phyloP scores from a whole-genome alignment of 2,113 vertebrate genomes.

The Suricata suricatta region DNA sequence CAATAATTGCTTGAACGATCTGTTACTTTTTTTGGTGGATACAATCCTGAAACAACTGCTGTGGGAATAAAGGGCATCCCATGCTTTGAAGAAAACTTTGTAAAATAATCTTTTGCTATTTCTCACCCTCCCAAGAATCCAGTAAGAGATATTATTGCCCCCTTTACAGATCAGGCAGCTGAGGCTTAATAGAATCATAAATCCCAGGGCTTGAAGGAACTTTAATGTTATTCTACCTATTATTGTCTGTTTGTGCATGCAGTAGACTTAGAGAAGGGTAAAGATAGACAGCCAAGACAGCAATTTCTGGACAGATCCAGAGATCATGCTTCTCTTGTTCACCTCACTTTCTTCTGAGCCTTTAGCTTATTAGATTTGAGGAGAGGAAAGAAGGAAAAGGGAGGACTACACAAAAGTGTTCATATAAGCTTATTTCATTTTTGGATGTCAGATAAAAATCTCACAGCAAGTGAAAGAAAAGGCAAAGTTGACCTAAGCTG shows the following conservation, averaged over 20 bases:
- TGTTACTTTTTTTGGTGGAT: background rate
- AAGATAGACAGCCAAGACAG: background rate
- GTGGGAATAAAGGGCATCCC: background rate
- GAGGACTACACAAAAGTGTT: background rate
- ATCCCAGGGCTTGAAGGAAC: background rate
- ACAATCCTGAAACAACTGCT: background rate
- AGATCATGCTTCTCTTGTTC: background rate
- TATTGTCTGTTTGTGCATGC: background rate
- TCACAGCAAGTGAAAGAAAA: background rate
- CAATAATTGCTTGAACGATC: background rate
- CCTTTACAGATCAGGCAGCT: background rate
- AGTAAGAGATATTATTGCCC: background rate
- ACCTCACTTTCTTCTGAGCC: background rate
- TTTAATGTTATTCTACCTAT: background rate
- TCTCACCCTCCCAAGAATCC: background rate
- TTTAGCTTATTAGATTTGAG: background rate
- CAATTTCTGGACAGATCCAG: background rate
- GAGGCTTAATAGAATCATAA: background rate
- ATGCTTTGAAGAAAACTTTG: background rate
- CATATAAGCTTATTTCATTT: background rate
- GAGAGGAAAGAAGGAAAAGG: background rate
- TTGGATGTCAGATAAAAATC: background rate
- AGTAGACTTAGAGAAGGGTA: background rate
- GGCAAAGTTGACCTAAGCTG: background rate
- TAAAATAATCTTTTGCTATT: background rate